Base-by-base conservation (phyloP, 2,888 invertebrate genomes). In the Drosophila helvetica region DNA sequence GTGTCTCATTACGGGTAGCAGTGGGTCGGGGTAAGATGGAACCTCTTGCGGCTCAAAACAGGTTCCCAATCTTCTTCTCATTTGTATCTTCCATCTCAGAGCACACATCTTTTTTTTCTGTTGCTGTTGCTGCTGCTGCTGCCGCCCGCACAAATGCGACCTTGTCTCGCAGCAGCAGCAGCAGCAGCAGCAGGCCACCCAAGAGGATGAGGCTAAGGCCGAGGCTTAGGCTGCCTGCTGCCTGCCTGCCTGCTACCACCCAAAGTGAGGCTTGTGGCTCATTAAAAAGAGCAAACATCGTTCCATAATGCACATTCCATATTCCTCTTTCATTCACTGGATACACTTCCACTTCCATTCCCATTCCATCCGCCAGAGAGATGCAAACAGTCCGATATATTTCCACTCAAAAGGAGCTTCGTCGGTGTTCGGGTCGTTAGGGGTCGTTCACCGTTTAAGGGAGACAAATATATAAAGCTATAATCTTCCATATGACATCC, bases 1-100 rank as follows among this genome's bases (percentile, higher is more conserved):
- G 74, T 62, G 58, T 63, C 61, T 58, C 75, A 61, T 74, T 74
- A 73, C 79, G 76, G 71, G 67, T n/a, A n/a, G n/a, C n/a, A n/a
- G n/a, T 27, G 74, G 69, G 22, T 4, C 5, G 5, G 74, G 55
- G n/a, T n/a, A 38, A 7, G 38, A 15, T 15, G 38, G 38, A n/a
- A 38, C 7, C 38, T 15, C 38, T 38, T 38, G 15, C n/a, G 38
- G n/a, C 38, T 38, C 63, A 63, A 66, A 77, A 71, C 67, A 75
- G 77, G 77, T 56, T 59, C 66, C 61, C 64, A 75, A 70, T 78
- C 67, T 78, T 38, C 38, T 38, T 38, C 38, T 38, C 38, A 38
- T n/a, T 38, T 38, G 38, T 38, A 38, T 38, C 38, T 38, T 38
- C 38, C 38, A 38, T 38, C 38, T 38, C 15, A 6, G 38, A 38